phyloP scores from a whole-genome alignment of 2,888 invertebrate species.

The Yponomeuta plumbellus region DNA sequence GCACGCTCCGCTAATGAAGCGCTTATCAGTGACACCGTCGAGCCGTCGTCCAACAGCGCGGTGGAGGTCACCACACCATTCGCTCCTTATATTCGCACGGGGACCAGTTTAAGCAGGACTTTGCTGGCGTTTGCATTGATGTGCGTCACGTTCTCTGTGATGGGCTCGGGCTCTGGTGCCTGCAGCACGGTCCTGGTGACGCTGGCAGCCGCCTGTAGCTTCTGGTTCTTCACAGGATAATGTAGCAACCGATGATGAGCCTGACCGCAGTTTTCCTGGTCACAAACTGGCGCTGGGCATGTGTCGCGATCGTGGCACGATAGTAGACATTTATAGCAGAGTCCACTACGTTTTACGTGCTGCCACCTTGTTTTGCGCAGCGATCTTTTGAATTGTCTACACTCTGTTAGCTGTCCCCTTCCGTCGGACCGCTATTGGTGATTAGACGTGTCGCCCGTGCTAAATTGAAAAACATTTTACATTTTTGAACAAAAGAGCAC shows the following conservation, averaged over 20 bases:
- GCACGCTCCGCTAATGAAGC: constrained; percentile 21
- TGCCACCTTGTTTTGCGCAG: constrained; percentile 25
- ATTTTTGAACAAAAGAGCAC: no score
- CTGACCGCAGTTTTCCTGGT: constrained; percentile 20
- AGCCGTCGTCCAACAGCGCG: constrained; percentile 30
- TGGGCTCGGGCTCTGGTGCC: not conserved
- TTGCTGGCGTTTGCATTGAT: constrained; percentile 12
- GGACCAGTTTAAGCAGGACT: constrained; percentile 27
- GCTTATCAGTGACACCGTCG: constrained; percentile 27
- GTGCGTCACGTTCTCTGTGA: constrained; percentile 15
- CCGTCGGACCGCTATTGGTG: no score
- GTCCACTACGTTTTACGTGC: constrained; percentile 20
- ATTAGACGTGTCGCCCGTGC: no score
- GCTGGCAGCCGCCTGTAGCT: not conserved
- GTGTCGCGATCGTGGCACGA: constrained; percentile 21
- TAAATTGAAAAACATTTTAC: no score
- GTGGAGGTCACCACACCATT: constrained; percentile 22
- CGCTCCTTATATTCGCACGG: constrained; percentile 24
- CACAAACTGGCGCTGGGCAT: constrained; percentile 22
- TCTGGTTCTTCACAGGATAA: not conserved
- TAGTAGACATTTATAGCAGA: constrained; percentile 25
- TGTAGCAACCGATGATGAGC: constrained; percentile 24
- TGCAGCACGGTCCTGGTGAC: not conserved
- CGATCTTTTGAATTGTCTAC: constrained; percentile 24
- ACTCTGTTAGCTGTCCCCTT: constrained; percentile 23